A percentile compares a stretch with the other conserved stretches of the same genome.
Conservation (phyloP, 2,113 vertebrate genomes). For the Colinus virginianus region DNA sequence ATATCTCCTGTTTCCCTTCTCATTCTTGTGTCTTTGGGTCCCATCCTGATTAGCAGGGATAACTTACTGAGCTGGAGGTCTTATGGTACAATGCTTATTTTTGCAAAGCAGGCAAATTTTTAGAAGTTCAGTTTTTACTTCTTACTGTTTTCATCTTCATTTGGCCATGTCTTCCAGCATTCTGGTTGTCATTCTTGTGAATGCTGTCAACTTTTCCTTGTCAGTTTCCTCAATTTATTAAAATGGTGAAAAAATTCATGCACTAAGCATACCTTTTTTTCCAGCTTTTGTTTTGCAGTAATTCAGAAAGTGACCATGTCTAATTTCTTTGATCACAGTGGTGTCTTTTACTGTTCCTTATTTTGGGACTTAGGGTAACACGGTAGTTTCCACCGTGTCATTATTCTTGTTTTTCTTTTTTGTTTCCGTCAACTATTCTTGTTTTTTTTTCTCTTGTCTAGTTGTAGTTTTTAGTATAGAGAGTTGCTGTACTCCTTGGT, state of each 20-base stretch:
- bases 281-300: not conserved
- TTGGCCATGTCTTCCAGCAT: not conserved
- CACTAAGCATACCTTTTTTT: not conserved
- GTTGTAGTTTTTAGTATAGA: not conserved
- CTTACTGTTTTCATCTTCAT: not conserved
- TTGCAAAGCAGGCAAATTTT: not conserved
- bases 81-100: not conserved
- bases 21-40: not conserved
- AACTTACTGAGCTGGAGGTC: not conserved
- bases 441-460: not conserved
- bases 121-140: not conserved
- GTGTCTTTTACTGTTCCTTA: not conserved
- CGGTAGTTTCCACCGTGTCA: not conserved
- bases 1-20: not conserved
- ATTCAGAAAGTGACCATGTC: not conserved
- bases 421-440: not conserved
- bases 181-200: not conserved
- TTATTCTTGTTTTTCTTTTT: not conserved
- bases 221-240: not conserved
- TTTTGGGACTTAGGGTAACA: not conserved
- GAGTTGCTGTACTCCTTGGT: not conserved
- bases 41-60: not conserved
- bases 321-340: not conserved
- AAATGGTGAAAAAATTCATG: not conserved
- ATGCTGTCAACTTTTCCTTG: not conserved